Evolutionary conservation across 2,797 vertebrate genomes (phyloP), one percentile per base, ranked within the genome.

Genomic region (Propithecus perrieri): DNA sequence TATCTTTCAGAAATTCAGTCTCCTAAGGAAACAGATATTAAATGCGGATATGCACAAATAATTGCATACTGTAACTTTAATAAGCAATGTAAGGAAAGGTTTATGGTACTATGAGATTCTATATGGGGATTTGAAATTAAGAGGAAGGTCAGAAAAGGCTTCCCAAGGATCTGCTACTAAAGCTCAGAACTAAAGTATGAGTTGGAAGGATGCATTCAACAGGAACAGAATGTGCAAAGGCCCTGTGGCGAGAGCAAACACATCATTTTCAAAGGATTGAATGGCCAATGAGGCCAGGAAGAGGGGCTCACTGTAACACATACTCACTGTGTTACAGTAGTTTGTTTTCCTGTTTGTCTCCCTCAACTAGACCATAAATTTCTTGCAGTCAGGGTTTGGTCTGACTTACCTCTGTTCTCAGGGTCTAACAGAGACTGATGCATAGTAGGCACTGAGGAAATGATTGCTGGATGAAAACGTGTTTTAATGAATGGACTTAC

Each of bases 321-420:
- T 2, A 0, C 11, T 22, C 35, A 35, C 38, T 15, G 1, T 20
- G 7, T 15, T 11, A 4, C 1, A 1, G 6, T 24, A 6, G 35
- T 38, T 69, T 41, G 20, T 71, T 71, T 71, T 74, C 35, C 61
- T 28, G 0, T 30, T 59, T 85, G 7, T 74, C 38, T 41, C 72
- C 65, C 81, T 35, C 9, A 15, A 4, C 43, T 28, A 63, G 14
- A 43, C 11, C 35, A 26, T 13, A 71, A 71, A 87, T 13, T 26
- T 57, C 93, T 59, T 46, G 33, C 46, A 4, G 7, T n/a, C 15
- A 22, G 35, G 10, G 10, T 38, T 22, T 57, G 43, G 15, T n/a
- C 33, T 46, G 46, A 35, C 30, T n/a, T 28, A 8, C 5, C 35
- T n/a, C 80, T 83, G 1, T 11, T n/a, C 43, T 20, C 14, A 20